These are phyloP conservation scores for Anseranas semipalmata DNA, from an alignment of 2,113 vertebrate species.

Conservation along the genomic window DNA sequence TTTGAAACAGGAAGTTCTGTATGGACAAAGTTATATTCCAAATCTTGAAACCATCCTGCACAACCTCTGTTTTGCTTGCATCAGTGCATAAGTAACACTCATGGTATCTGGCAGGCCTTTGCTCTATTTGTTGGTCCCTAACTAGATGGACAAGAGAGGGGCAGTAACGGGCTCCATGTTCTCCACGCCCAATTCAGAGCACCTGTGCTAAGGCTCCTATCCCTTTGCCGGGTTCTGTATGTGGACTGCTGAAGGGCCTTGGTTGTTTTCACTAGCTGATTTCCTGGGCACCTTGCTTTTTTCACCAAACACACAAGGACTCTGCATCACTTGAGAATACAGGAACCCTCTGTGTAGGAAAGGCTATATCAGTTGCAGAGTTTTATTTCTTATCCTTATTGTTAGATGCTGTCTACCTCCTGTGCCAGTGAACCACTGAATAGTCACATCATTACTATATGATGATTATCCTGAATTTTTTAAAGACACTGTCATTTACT, in stretches of 20 bases:
- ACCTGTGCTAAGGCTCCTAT: background rate
- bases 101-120: background rate
- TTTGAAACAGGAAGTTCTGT: background rate
- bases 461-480: background rate
- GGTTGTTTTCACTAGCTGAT: background rate
- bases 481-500: background rate
- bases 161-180: background rate
- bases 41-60: background rate
- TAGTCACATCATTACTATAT: background rate
- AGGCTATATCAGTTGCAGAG: background rate
- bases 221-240: background rate
- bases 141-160: background rate
- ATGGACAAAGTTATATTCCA: background rate
- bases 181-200: no score
- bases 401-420: background rate
- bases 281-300: background rate
- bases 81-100: rapidly evolving
- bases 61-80: background rate
- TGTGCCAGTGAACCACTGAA: background rate
- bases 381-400: background rate
- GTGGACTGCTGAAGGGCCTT: background rate
- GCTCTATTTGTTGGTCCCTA: background rate
- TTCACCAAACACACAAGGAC: background rate
- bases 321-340: background rate
- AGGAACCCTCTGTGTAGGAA: background rate